Evolutionary conservation across 2,888 invertebrate genomes (phyloP), one percentile per base, ranked within the genome.

Genomic region (Mesodorylaimus sp.): DNA sequence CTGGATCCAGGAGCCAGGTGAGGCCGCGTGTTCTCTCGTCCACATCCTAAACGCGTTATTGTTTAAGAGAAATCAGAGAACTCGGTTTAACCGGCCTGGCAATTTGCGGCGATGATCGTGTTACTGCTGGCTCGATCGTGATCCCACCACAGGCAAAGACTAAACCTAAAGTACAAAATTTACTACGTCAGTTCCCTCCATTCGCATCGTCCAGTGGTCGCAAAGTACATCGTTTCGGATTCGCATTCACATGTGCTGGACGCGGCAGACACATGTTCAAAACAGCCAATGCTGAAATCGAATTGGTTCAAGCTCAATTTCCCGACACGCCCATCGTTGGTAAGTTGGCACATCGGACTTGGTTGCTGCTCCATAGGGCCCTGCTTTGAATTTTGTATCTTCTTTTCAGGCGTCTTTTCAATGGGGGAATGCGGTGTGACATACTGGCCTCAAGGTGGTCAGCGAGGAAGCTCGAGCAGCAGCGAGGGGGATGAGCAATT

Each of bases 331-430:
- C 50, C 10, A 13, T 50, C 7, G 3, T 47, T 3, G n/a, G n/a
- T n/a, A n/a, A n/a, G n/a, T n/a, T n/a, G n/a, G n/a, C n/a, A n/a
- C n/a, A n/a, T n/a, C n/a, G n/a, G n/a, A n/a, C n/a, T n/a, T n/a
- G n/a, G n/a, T n/a, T n/a, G n/a, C n/a, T n/a, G n/a, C n/a, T n/a
- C n/a, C n/a, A n/a, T n/a, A n/a, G n/a, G n/a, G n/a, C n/a, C n/a
- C n/a, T n/a, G n/a, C n/a, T n/a, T n/a, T n/a, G n/a, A n/a, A n/a
- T n/a, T n/a, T n/a, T n/a, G n/a, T n/a, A n/a, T n/a, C n/a, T n/a
- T n/a, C n/a, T n/a, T n/a, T n/a, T n/a, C n/a, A n/a, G 50, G 50
- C 16, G 26, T 32, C 23, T 50, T 50, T 37, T 46, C 45, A 16
- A 19, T 47, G 10, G 50, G 50, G 16, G 50, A 50, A 36, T 47